phyloP scores from a whole-genome alignment of 2,113 vertebrate species.

The Xenopus laevis region DNA sequence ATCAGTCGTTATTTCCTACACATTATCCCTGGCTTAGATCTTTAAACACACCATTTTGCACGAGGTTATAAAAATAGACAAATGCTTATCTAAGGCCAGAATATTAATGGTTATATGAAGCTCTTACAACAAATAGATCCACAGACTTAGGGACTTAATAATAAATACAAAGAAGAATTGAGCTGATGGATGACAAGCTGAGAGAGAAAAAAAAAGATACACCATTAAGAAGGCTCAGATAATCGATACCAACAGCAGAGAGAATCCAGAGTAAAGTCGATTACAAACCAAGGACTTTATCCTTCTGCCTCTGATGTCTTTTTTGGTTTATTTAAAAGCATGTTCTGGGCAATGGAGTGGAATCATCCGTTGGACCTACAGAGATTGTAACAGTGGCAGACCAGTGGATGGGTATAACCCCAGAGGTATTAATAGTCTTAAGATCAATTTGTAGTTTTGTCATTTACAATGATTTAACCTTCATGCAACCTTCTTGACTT shows the following conservation, averaged over 20 bases:
- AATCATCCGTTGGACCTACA: conserved; percentile 35
- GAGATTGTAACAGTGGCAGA: conserved; percentile 41
- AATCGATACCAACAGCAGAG: conserved; percentile 60
- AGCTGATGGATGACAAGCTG: not conserved
- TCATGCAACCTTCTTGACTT: no score
- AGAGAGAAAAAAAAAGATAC: conserved; percentile 43
- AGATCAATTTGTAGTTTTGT: conserved; percentile 56
- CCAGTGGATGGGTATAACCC: conserved; percentile 15
- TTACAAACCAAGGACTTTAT: conserved; percentile 9
- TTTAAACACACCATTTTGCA: no score
- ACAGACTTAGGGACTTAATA: conserved; percentile 17
- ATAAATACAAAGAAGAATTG: conserved; percentile 32
- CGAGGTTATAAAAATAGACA: not conserved
- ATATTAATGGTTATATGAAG: conserved; percentile 31
- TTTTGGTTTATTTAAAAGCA: conserved; percentile 18
- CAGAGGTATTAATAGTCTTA: conserved; percentile 11
- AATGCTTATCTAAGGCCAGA: conserved; percentile 22
- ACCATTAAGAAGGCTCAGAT: conserved; percentile 61
- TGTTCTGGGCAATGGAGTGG: conserved; percentile 23
- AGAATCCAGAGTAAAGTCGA: not conserved
- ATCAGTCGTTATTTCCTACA: no score
- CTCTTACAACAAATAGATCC: conserved; percentile 27
- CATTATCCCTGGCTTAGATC: no score
- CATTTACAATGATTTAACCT: conserved; percentile 52
- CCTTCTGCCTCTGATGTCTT: not conserved